A percentile compares a stretch with the other conserved stretches of the same genome.
Evolutionary conservation across 2,113 vertebrate species (phyloP).

Genomic region (Tinamus guttatus): DNA sequence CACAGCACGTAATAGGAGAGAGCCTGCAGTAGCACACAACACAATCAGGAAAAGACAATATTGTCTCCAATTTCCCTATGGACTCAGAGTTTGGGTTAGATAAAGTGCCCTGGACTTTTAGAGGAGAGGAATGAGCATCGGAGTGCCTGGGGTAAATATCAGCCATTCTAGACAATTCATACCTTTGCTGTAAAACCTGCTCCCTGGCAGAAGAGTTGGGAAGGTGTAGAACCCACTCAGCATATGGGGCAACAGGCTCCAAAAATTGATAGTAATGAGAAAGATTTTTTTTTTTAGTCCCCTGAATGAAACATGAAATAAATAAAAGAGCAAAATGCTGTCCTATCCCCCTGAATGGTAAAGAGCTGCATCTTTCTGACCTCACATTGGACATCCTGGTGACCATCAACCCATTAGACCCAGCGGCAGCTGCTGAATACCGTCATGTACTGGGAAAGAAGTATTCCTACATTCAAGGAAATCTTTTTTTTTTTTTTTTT

Average conservation of each 20-base stretch:
- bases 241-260: background rate
- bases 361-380: fast-evolving
- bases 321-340: background rate
- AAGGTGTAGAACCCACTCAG: background rate
- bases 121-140: background rate
- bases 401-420: fast-evolving
- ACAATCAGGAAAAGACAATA: background rate
- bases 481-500: background rate
- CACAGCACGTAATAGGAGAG: fast-evolving
- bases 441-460: background rate
- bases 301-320: background rate
- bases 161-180: background rate
- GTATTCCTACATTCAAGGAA: background rate
- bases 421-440: background rate
- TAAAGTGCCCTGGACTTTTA: background rate
- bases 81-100: background rate
- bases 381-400: background rate
- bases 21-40: background rate
- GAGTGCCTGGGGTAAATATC: background rate
- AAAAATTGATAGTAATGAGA: background rate
- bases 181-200: background rate
- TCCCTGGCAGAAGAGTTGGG: background rate
- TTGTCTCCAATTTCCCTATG: background rate
- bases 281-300: fast-evolving
- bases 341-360: background rate